Base-by-base conservation (phyloP, 2,797 vertebrate species). In the Xenentodon cancila region DNA sequence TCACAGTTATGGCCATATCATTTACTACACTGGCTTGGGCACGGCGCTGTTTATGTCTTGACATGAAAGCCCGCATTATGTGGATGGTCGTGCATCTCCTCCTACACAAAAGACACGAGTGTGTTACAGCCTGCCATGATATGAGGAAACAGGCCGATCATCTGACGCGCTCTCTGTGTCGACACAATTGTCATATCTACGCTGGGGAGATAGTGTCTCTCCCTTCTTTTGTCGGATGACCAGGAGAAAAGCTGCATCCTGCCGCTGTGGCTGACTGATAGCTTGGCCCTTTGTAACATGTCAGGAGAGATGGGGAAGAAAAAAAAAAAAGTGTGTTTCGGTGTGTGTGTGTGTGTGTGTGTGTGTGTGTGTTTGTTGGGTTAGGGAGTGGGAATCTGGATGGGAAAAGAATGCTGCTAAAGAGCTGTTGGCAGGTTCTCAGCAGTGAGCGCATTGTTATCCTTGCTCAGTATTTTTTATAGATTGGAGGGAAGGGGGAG, bases 371-470 rank as follows among this genome's bases (percentile, higher is more conserved):
- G 34, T 37, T 6, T 37, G 37, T 40, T 30, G 30, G 34, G 22
- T 9, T 20, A 20, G 12, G 25, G 17, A 3, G 21, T 18, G 37
- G 27, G 21, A 32, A 25, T 49, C n/a, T 13, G 52, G 18, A 55
- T 20, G 30, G 62, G 65, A 25, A 59, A 71, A 75, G 74, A 82
- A 85, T 85, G 88, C 54, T 61, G 64, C 71, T 67, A 73, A 81
- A 40, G 37, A 40, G 37, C 37, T 40, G 37, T 16, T 71, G 73
- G 75, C 75, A 73, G 86, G 76, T 83, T 79, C 81, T 81, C 84
- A 77, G 84, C 79, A 85, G 75, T 73, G 66, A 84, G 48, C 55
- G 75, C 84, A 91, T 93, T 93, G 91, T 93, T 91, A 81, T 73
- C 80, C 79, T 87, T 78, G 81, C 85, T 89, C 78, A 88, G 84